Evolutionary conservation across 2,888 invertebrate species (phyloP).

Genomic region (Galerucella calmariensis): DNA sequence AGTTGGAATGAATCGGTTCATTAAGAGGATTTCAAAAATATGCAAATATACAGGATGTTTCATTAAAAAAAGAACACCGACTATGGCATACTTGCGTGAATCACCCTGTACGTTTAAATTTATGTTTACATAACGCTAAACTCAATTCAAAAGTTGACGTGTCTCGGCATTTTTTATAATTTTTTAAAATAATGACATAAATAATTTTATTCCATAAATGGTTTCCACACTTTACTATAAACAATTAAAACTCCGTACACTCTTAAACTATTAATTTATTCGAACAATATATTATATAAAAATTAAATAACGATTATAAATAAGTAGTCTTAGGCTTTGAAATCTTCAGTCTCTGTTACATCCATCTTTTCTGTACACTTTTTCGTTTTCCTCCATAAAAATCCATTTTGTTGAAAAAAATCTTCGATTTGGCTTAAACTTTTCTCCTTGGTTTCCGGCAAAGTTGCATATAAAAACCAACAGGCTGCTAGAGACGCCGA

Average conservation of each 20-base stretch:
- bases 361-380: neutral
- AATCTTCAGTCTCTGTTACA: neutral
- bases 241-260: neutral
- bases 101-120: too few relatives aligned
- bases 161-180: too few relatives aligned
- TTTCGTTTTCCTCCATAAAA: conserved; percentile 67
- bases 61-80: too few relatives aligned
- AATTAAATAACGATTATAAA: conserved; percentile 2
- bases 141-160: too few relatives aligned
- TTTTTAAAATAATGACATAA: too few relatives aligned
- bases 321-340: conserved; percentile 7
- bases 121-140: too few relatives aligned
- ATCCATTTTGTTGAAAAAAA: conserved; percentile 77
- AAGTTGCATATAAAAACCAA: conserved; percentile 73
- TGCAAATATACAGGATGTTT: too few relatives aligned
- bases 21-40: too few relatives aligned
- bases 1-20: too few relatives aligned
- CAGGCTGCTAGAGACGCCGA: conserved; percentile 72
- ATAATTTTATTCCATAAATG: too few relatives aligned
- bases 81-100: too few relatives aligned
- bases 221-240: too few relatives aligned
- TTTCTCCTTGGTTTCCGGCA: conserved; percentile 81
- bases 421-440: conserved; percentile 81
- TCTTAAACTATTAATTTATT: neutral
- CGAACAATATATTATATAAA: neutral